phyloP scores from a whole-genome alignment of 2,113 vertebrate genomes.

The Mola mola region DNA sequence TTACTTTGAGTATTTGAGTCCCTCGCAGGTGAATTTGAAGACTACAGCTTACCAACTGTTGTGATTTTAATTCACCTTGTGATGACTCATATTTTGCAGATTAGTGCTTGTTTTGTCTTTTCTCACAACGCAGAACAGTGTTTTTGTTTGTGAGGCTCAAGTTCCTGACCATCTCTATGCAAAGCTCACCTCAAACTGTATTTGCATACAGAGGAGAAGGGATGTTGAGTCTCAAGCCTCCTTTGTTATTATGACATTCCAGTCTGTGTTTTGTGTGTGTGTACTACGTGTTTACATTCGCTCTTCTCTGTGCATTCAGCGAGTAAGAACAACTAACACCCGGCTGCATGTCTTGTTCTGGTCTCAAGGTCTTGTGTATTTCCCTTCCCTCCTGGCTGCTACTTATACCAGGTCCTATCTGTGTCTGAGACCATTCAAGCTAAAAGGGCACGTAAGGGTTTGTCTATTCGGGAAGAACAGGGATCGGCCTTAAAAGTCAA shows the following conservation, averaged over 20 bases:
- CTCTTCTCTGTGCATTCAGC: too few relatives aligned
- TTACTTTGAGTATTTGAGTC: too few relatives aligned
- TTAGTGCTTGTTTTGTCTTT: too few relatives aligned
- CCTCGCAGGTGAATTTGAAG: neutral
- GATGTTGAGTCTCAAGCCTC: conserved; percentile 9
- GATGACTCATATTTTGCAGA: neutral
- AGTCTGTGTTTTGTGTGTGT: conserved; percentile 9
- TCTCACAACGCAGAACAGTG: too few relatives aligned
- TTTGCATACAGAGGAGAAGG: conserved; percentile 43
- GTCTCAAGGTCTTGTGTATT: conserved; percentile 37
- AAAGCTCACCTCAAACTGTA: conserved; percentile 26
- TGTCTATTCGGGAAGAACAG: neutral
- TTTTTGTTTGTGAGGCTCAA: too few relatives aligned
- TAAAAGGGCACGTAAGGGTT: neutral
- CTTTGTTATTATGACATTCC: conserved; percentile 42
- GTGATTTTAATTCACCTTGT: neutral
- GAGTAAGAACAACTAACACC: conserved; percentile 40
- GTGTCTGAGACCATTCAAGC: conserved; percentile 8
- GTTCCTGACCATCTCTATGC: conserved; percentile 19
- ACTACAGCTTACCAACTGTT: neutral
- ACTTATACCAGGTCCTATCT: conserved; percentile 10
- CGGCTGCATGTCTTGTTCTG: conserved; percentile 25
- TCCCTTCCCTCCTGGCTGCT: conserved; percentile 1
- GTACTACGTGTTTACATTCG: too few relatives aligned
- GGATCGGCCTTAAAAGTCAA: conserved; percentile 20